phyloP scores from a whole-genome alignment of 1,140 invertebrate species.

The Drosophila arawakana region DNA sequence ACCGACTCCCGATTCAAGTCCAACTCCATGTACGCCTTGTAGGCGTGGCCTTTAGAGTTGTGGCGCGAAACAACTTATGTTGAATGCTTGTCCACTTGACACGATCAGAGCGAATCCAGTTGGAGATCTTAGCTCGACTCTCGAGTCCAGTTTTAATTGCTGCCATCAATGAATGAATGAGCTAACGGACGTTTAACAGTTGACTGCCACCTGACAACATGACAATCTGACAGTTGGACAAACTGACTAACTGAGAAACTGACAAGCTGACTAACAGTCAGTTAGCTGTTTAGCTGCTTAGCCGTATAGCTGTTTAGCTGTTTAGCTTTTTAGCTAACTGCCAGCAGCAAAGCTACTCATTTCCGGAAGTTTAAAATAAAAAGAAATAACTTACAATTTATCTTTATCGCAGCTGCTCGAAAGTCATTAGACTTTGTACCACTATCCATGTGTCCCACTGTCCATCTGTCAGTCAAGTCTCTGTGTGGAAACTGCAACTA shows the following conservation, averaged over 20 bases:
- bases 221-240: constrained; percentile 7
- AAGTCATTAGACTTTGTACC: constrained; percentile 36
- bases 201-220: constrained; percentile 26
- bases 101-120: constrained; percentile 32
- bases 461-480: constrained; percentile 3
- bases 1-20: constrained; percentile 36
- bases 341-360: constrained; percentile 60
- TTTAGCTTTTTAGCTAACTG: constrained; percentile 22
- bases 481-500: constrained; percentile 16
- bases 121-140: neutral
- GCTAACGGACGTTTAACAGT: constrained; percentile 46
- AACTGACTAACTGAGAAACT: constrained; percentile 10
- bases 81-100: constrained; percentile 45
- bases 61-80: constrained; percentile 49
- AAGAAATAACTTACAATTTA: constrained; percentile 31
- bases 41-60: constrained; percentile 29
- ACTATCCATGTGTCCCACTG: neutral
- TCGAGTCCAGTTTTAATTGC: constrained; percentile 58
- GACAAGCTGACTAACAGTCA: constrained; percentile 9
- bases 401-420: constrained; percentile 50
- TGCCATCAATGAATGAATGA: constrained; percentile 53
- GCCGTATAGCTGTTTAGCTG: constrained; percentile 26
- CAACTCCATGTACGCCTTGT: neutral
- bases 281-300: constrained; percentile 16
- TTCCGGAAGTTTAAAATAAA: constrained; percentile 61